Evolutionary conservation across 2,888 invertebrate genomes (phyloP).

Genomic region (Melieria picta): DNA sequence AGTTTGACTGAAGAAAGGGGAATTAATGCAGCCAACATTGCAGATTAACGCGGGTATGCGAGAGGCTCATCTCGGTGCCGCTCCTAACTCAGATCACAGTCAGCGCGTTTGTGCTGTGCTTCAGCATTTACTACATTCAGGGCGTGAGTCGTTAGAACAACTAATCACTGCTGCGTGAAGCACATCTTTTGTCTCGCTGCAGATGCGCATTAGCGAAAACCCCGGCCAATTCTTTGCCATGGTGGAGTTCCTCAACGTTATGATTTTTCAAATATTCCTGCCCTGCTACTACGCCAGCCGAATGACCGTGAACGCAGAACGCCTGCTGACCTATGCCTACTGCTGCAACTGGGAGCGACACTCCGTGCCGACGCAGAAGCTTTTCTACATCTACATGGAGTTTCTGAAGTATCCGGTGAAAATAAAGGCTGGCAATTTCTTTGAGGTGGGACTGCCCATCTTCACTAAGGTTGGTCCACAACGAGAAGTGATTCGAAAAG

Average conservation of each 20-base stretch:
- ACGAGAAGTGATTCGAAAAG: conserved; percentile 20
- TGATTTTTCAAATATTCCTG: conserved; percentile 54
- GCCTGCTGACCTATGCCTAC: conserved; percentile 50
- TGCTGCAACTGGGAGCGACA: conserved; percentile 54
- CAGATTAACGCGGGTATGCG: conserved; percentile 42
- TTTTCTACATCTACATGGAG: conserved; percentile 55
- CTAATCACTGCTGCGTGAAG: no score
- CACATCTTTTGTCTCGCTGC: background rate
- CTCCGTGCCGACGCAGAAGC: conserved; percentile 48
- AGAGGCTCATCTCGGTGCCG: conserved; percentile 47
- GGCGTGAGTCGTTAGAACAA: conserved; percentile 29
- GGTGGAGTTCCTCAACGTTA: conserved; percentile 35
- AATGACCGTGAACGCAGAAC: conserved; percentile 51
- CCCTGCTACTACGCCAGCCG: conserved; percentile 60
- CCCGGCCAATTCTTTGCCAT: conserved; percentile 29
- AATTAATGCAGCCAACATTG: background rate
- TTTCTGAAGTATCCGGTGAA: conserved; percentile 52
- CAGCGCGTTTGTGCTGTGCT: conserved; percentile 49
- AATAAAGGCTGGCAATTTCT: conserved; percentile 54
- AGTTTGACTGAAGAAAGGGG: no score
- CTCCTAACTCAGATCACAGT: conserved; percentile 50
- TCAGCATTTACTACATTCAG: conserved; percentile 41
- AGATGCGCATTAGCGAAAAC: conserved; percentile 26
- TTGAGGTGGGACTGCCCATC: conserved; percentile 55
- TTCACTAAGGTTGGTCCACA: conserved; percentile 54